Percentiles rank a stretch among this genome's conserved stretches.
Evolutionary conservation across 2,113 vertebrate species (phyloP).

Genomic region (Notothenia coriiceps): DNA sequence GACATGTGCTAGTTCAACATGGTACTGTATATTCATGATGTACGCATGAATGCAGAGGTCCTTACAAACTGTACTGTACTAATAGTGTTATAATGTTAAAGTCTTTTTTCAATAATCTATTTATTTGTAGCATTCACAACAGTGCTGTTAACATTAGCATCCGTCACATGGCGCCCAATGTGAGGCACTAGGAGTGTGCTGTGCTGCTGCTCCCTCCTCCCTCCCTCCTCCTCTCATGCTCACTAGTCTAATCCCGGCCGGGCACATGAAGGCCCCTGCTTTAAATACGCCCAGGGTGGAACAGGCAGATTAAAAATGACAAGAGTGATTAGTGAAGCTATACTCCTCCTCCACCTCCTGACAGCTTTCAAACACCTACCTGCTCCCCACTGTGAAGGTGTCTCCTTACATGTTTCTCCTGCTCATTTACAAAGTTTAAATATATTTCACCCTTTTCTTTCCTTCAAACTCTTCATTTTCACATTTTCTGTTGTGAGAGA

Average conservation of each 20-base stretch:
- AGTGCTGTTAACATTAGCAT: conserved; percentile 47
- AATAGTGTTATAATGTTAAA: background rate
- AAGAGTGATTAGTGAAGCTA: conserved; percentile 79
- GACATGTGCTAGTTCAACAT: background rate
- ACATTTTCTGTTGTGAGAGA: background rate
- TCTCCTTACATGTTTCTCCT: background rate
- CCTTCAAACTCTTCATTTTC: background rate
- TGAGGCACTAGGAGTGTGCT: conserved; percentile 52
- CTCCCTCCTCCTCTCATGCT: conserved; percentile 23
- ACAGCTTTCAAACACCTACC: conserved; percentile 32
- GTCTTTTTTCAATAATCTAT: background rate
- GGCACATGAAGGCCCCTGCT: conserved; percentile 74
- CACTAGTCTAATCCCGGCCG: conserved; percentile 71
- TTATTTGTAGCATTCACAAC: conserved; percentile 14
- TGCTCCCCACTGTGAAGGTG: background rate
- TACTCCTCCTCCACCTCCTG: conserved; percentile 20
- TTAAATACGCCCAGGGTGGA: conserved; percentile 76
- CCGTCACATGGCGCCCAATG: conserved; percentile 76
- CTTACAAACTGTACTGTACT: background rate
- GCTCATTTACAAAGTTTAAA: background rate
- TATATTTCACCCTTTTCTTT: background rate
- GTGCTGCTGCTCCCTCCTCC: conserved; percentile 1
- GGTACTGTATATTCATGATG: background rate
- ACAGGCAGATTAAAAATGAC: conserved; percentile 81
- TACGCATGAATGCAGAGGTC: background rate